Base-by-base conservation (phyloP, 2,888 invertebrate genomes). In the Nemotelus pantherinus region DNA sequence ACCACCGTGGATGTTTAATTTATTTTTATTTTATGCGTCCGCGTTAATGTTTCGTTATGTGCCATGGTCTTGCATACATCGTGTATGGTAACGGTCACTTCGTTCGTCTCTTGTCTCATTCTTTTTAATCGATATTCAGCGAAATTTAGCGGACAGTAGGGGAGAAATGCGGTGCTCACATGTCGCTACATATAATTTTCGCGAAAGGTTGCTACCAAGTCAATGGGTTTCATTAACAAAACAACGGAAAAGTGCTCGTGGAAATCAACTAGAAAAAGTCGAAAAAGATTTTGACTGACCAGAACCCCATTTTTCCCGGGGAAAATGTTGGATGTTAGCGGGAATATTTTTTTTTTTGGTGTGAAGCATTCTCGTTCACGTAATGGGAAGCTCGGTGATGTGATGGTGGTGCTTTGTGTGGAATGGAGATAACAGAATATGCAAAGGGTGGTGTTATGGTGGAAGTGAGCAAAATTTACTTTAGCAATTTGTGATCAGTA, bases 11-110 rank as follows among this genome's bases (percentile, higher is more conserved):
- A 79, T 77, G 79, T 76, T 47, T 58, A 77, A 79, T 77, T 79
- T 79, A 79, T 79, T 79, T 79, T 79, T 79, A 79, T 79, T 79
- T 79, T 77, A 79, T 79, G 77, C 77, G 77, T 72, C 67, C 77
- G 77, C 77, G 79, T 79, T 79, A 79, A 79, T 79, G 79, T 77
- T 77, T 77, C 39, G 60, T 25, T 77, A 65, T 77, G 60, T 68
- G 76, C 57, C 58, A 64, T 58, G 76, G 68, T 55, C 5, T 50
- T n/a, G 7, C 72, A 10, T 3, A 47, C 47, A 6, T 48, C 58
- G 39, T 53, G 45, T 45, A 45, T 58, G 2, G 44, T 41, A 47
- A 10, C 25, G n/a, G 44, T 48, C 72, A 25, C 25, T 39, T 25
- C 58, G 45, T 44, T 70, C 55, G 53, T 53, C 72, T 45, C 45